These are phyloP conservation scores for Liopterus haemorrhoidalis DNA, from an alignment of 2,888 invertebrate species.

Conservation along the genomic window DNA sequence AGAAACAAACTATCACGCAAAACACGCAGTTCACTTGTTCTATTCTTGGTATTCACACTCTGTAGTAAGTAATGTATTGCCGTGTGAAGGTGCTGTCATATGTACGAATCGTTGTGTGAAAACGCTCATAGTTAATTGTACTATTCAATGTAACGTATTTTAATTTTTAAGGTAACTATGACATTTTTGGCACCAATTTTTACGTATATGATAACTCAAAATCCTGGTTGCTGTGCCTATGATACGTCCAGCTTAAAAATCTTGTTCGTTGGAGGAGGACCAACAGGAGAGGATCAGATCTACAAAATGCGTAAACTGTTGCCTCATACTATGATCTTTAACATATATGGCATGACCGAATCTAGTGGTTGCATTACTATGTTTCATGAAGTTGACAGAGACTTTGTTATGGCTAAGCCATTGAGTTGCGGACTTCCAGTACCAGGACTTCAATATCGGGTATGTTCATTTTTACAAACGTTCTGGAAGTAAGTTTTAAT, in stretches of 20 bases:
- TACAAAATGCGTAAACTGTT: conserved; percentile 31
- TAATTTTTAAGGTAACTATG: conserved; percentile 17
- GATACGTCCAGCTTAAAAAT: conserved; percentile 13
- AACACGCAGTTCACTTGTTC: too few species aligned
- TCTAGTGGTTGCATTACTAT: conserved; percentile 35
- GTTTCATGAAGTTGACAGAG: conserved; percentile 19
- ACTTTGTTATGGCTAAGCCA: conserved; percentile 20
- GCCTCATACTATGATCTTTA: conserved; percentile 39
- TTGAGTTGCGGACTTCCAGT: conserved; percentile 34
- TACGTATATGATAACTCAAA: conserved; percentile 28
- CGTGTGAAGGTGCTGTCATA: too few species aligned
- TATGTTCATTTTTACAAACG: conserved; percentile 30
- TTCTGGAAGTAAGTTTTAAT: background rate
- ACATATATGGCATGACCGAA: conserved; percentile 46
- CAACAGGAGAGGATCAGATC: conserved; percentile 28
- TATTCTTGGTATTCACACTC: too few species aligned
- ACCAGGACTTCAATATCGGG: conserved; percentile 41
- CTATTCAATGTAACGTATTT: too few species aligned
- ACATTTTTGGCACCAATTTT: conserved; percentile 26
- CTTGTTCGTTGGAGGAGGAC: conserved; percentile 32
- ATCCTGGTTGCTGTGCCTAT: conserved; percentile 24
- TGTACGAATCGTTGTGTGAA: too few species aligned
- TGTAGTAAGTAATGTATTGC: too few species aligned
- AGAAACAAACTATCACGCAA: too few species aligned
- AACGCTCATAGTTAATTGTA: too few species aligned